A percentile compares a stretch with the other conserved stretches of the same genome.
These are phyloP conservation scores for Leucoraja erinaceus DNA, from an alignment of 2,113 vertebrate genomes.

Conservation along the genomic window DNA sequence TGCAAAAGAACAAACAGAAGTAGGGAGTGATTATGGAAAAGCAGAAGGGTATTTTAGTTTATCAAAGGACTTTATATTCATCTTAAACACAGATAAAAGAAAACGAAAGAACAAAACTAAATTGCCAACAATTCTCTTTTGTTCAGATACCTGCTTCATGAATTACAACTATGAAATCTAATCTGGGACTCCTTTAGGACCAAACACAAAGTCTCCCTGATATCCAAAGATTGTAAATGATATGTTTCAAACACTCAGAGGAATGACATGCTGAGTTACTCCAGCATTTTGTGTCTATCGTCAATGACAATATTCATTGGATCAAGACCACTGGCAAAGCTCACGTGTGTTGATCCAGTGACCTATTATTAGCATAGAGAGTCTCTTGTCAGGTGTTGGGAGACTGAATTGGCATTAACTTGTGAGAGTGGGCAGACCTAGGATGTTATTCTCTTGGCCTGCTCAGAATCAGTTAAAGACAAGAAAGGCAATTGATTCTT, in stretches of 20 bases:
- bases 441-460: background rate
- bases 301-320: background rate
- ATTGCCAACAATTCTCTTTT: constrained; percentile 2
- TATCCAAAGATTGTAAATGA: background rate
- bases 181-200: background rate
- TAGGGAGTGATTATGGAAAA: background rate
- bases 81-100: background rate
- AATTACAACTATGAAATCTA: background rate
- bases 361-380: background rate
- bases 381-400: background rate
- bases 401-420: background rate
- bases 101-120: background rate
- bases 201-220: background rate
- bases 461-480: background rate
- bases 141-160: background rate
- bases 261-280: too few relatives aligned
- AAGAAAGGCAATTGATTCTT: background rate
- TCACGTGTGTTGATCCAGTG: background rate
- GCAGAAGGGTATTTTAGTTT: constrained; percentile 8
- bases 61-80: constrained; percentile 25
- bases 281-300: too few relatives aligned
- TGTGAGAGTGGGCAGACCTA: background rate
- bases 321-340: background rate
- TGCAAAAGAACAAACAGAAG: background rate
- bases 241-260: background rate